Evolutionary conservation across 1,140 invertebrate genomes (phyloP), one percentile per base, ranked within the genome.

Genomic region (Ceratitis capitata): DNA sequence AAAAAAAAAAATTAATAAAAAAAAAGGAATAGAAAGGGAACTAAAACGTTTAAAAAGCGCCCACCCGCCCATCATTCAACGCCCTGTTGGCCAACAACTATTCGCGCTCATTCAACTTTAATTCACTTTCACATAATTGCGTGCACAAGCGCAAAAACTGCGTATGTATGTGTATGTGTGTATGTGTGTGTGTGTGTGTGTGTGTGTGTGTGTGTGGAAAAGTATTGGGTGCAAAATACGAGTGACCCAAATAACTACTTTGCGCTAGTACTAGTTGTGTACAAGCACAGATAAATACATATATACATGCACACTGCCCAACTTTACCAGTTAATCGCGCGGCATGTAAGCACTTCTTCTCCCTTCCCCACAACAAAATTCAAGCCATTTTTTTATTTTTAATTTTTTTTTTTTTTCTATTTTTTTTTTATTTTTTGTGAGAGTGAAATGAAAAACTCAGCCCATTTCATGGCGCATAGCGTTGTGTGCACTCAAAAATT

Each of bases 51-150:
- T 49, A 29, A 61, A 61, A 32, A 12, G 58, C 58, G 32, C 32
- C 32, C 61, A 39, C 39, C 5, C 61, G 32, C 61, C 61, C 61
- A 69, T 69, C 32, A 35, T 69, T 39, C 29, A 69, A 69, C 61
- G 61, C 32, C 61, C 61, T 69, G 61, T 35, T 69, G 61, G 61
- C 61, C 61, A 69, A 53, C 51, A 53, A 69, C 61, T 69, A 69
- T 69, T 39, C 61, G 61, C 32, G 61, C 61, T 69, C 61, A 69
- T 69, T 69, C 61, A 69, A 69, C 61, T 69, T 69, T 69, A 69
- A 69, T 69, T 69, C 61, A 69, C 61, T 69, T 69, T 69, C 61
- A 69, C 61, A 69, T 69, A 69, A 69, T 69, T 69, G 61, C 61
- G 61, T 69, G 61, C 61, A 69, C 61, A 69, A 69, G 61, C 61